A percentile compares a stretch with the other conserved stretches of the same genome.
Evolutionary conservation across 2,888 invertebrate genomes (phyloP).

Genomic region (Sphecodes monilicornis): DNA sequence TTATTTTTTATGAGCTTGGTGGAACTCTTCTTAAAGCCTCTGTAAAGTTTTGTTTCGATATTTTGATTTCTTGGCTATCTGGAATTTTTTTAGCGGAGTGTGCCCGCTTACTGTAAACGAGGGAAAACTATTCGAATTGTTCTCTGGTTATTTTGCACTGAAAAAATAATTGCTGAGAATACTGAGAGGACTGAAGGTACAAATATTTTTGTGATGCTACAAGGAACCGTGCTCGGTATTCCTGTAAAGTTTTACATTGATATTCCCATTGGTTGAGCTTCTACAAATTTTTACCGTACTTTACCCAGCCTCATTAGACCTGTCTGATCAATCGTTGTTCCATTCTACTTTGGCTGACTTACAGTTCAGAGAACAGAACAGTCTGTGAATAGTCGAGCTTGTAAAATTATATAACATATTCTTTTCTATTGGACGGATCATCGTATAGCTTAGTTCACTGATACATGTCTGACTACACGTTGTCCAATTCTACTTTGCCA

Average conservation of each 20-base stretch:
- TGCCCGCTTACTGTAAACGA: not conserved
- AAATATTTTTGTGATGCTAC: not conserved
- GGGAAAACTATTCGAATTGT: not conserved
- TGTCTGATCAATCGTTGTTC: too few relatives aligned
- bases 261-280: not conserved
- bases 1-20: not conserved
- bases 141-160: not conserved
- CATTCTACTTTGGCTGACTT: too few relatives aligned
- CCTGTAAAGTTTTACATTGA: not conserved
- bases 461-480: too few relatives aligned
- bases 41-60: not conserved
- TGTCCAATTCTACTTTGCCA: too few relatives aligned
- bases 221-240: not conserved
- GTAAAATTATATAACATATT: too few relatives aligned
- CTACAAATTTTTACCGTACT: too few relatives aligned
- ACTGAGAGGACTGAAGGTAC: not conserved
- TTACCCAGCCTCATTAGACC: too few relatives aligned
- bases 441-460: too few relatives aligned
- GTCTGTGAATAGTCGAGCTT: too few relatives aligned
- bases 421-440: too few relatives aligned
- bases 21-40: not conserved
- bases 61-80: fast-evolving
- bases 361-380: too few relatives aligned
- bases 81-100: not conserved
- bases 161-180: not conserved